Base-by-base conservation (phyloP, 2,113 vertebrate species). In the Otolemur garnettii region DNA sequence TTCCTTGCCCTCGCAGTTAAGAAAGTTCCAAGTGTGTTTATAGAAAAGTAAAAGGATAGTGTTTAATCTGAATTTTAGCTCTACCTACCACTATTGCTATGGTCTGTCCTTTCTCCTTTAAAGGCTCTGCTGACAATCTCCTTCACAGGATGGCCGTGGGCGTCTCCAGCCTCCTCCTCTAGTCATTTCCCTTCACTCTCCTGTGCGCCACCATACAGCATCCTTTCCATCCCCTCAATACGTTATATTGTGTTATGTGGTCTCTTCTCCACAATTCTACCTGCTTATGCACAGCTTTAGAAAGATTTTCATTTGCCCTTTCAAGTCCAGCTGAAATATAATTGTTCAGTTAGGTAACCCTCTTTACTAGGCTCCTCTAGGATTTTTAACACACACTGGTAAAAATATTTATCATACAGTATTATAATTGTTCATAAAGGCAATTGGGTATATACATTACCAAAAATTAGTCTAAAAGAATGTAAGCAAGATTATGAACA, bases 381-480 rank as follows among this genome's bases (percentile, higher is more conserved):
- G 4, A 83, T 55, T 75, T 85, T 30, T 66, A 85, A 86, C 42
- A 53, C 2, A 85, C 0, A 1, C 68, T 33, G 33, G 53, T 62
- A 26, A 53, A 89, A 90, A 68, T 86, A 84, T 30, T 66, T 64
- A 75, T 71, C 66, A 71, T 17, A 26, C 10, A 80, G 2, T 50
- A 4, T 14, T 77, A 5, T 66, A 83, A 88, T 53, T 77, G 57
- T 68, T 55, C 59, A 42, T 30, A 35, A 87, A 57, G 33, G 7
- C 3, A 59, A 66, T 38, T 77, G 30, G 81, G 21, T 69, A n/a
- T 66, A 72, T 11, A 78, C 7, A 19, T 79, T 42, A 53, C 18
- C 22, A 77, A 86, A 95, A 77, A 60, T 77, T 45, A 84, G 60
- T 38, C 53, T 66, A 92, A 66, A 95, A 66, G 17, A 69, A 87